phyloP scores from a whole-genome alignment of 2,888 invertebrate species.

The Entomobrya proxima region DNA sequence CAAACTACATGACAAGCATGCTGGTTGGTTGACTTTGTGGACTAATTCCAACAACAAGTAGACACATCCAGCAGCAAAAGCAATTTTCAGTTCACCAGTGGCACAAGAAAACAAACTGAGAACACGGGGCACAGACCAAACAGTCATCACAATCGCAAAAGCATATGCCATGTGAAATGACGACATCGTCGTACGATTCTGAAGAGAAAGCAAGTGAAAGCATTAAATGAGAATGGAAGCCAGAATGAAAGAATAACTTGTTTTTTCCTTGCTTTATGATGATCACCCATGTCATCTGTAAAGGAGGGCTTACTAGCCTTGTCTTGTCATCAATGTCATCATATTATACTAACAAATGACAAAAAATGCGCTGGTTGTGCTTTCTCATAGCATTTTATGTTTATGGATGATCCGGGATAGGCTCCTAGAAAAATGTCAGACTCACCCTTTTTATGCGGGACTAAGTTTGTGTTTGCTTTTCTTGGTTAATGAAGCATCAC shows the following conservation, averaged over 20 bases:
- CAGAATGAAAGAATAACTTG: no score
- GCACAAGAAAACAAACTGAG: no score
- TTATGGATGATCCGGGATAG: background rate
- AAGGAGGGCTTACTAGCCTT: no score
- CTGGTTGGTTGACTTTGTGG: background rate
- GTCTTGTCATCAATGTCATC: background rate
- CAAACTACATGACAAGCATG: background rate
- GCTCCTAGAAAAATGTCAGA: background rate
- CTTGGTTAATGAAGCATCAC: background rate
- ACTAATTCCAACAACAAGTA: no score
- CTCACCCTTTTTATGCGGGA: background rate
- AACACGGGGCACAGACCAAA: no score
- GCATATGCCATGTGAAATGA: background rate
- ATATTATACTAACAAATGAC: background rate
- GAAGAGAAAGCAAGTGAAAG: background rate
- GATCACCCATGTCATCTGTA: conserved; percentile 2
- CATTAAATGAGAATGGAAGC: background rate
- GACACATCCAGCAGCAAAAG: no score
- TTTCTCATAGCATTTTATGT: background rate
- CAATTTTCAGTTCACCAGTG: no score
- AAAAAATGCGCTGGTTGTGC: background rate
- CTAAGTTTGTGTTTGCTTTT: background rate
- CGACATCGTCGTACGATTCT: background rate
- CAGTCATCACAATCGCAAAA: background rate
- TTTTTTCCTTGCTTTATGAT: background rate